Base-by-base conservation (phyloP, 2,797 vertebrate species). In the Chrysocyon brachyurus region DNA sequence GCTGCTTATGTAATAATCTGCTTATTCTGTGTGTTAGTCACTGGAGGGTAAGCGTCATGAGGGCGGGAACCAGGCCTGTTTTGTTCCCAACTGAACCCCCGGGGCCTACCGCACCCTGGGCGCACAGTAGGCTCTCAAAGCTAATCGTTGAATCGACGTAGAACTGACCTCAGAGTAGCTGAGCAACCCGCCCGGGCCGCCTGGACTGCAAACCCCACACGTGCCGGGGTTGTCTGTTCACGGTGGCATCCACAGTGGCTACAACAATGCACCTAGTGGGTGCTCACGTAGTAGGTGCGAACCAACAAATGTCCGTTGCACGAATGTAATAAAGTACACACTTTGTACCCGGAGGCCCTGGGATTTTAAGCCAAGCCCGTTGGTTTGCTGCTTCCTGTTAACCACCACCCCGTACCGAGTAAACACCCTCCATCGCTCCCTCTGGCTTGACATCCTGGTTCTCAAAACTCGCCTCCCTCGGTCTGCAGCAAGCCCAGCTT, bases 11-110 rank as follows among this genome's bases (percentile, higher is more conserved):
- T 21, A 9, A 33, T 9, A 0, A n/a, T 16, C 7, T n/a, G 33
- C 26, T 87, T 26, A 10, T 16, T 33, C 14, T 36, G 24, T 52
- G n/a, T 40, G 54, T 22, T 11, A 40, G 4, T 52, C 66, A 22
- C 31, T 16, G 31, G 57, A 3, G 6, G 0, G 0, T 5, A 36
- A 57, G 21, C 0, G 61, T 66, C 46, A 5, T 0, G 7, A 52
- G 31, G 16, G 28, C 70, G 56, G 87, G 33, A 56, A 16, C 22
- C n/a, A 52, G 77, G 56, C 6, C 5, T 12, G 40, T 11, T 22
- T 84, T 21, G 6, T 57, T 46, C 33, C 56, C 24, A 26, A 10
- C 33, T 15, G 16, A 46, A 52, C 70, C 75, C 63, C 72, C 31
- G 16, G 4, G 6, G 61, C 72, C 83, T 19, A 12, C 36, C 59